A percentile compares a stretch with the other conserved stretches of the same genome.
Conservation (phyloP, 2,888 invertebrate genomes). For the Watsonalla cultraria region DNA sequence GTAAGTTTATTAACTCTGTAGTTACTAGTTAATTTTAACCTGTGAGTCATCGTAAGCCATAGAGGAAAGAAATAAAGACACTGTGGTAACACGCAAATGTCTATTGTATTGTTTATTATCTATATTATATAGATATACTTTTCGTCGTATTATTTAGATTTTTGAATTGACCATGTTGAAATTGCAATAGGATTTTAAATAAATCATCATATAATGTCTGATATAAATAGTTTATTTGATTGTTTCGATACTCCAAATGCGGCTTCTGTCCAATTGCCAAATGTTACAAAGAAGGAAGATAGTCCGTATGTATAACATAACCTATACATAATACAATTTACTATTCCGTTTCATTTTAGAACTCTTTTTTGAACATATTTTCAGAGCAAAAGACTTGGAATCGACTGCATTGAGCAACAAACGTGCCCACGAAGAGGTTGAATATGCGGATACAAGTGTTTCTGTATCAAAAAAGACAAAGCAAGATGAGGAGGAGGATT, state of each 20-base stretch:
- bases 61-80: too few relatives aligned
- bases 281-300: conserved; percentile 31
- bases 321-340: conserved; percentile 27
- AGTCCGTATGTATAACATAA: conserved; percentile 46
- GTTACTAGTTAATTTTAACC: too few relatives aligned
- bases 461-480: conserved; percentile 45
- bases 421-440: conserved; percentile 55
- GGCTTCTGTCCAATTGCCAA: conserved; percentile 45
- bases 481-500: conserved; percentile 50
- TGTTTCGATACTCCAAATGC: conserved; percentile 57
- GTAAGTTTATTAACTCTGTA: too few relatives aligned
- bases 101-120: too few relatives aligned
- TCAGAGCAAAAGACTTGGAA: conserved; percentile 26
- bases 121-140: neutral
- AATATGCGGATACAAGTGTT: conserved; percentile 43
- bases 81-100: too few relatives aligned
- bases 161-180: neutral
- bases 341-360: conserved; percentile 4
- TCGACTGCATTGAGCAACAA: conserved; percentile 35
- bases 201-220: conserved; percentile 38
- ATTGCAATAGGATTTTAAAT: neutral
- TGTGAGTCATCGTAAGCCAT: too few relatives aligned
- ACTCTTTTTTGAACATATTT: conserved; percentile 10
- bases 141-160: neutral
- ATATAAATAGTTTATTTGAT: conserved; percentile 59